phyloP scores from a whole-genome alignment of 1,140 invertebrate genomes.

The Drosophila sucinea region DNA sequence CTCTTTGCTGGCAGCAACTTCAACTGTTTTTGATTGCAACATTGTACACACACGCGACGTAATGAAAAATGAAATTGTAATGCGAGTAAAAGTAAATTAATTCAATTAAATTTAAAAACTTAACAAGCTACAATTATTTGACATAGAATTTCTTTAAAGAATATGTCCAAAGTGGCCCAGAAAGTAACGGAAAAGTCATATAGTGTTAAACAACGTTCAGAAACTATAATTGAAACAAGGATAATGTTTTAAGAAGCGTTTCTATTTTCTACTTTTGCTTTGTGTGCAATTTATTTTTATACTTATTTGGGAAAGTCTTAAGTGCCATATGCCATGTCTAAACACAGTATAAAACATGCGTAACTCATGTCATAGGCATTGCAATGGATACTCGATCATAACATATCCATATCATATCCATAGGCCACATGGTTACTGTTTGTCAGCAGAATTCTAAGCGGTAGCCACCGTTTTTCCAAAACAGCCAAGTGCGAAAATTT shows the following conservation, averaged over 20 bases:
- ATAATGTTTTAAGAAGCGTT: neutral
- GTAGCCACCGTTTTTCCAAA: constrained; percentile 14
- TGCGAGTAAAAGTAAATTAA: constrained; percentile 31
- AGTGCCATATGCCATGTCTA: constrained; percentile 6
- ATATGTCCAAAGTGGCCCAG: too few relatives aligned
- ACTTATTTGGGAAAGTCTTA: neutral
- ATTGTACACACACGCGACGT: constrained; percentile 18
- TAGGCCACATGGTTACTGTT: constrained; percentile 28
- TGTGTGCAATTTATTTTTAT: neutral
- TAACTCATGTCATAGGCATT: constrained; percentile 62
- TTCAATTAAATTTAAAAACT: constrained; percentile 1
- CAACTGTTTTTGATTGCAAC: constrained; percentile 46
- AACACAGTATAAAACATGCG: constrained; percentile 45
- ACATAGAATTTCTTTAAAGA: neutral
- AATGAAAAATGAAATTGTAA: constrained; percentile 26
- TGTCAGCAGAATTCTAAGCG: constrained; percentile 27
- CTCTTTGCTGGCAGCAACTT: constrained; percentile 20
- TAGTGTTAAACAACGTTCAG: neutral
- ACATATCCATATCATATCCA: constrained; percentile 28
- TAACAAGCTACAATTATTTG: neutral
- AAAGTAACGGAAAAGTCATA: neutral
- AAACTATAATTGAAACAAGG: too few relatives aligned
- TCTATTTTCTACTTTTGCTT: neutral
- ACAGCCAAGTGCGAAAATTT: constrained; percentile 60
- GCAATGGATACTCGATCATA: constrained; percentile 52